Evolutionary conservation across 2,797 vertebrate genomes (phyloP), one percentile per base, ranked within the genome.

Genomic region (Phataginus tricuspis): DNA sequence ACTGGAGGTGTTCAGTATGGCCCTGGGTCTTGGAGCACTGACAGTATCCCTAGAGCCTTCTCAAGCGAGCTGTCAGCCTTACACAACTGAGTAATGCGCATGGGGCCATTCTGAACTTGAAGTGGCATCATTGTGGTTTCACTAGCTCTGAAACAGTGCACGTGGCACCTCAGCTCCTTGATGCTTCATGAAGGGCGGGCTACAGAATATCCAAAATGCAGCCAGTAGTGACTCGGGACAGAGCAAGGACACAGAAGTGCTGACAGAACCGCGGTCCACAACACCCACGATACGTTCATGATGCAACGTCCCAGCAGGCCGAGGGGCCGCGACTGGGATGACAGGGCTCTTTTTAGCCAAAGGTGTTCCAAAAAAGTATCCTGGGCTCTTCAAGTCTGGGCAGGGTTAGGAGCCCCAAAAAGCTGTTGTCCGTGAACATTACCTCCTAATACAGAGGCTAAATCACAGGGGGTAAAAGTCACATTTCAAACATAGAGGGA

Each of bases 261-360:
- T 37, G 13, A 7, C 2, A 19, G 31, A 80, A 34, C 31, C 1
- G 1, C 23, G 4, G 85, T 57, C 59, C 16, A 31, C 29, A 2
- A 2, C 0, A 0, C 37, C 37, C 12, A 0, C 4, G 2, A 8
- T 15, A 29, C 16, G 19, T 16, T 34, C 19, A 14, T 2, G 23
- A 18, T 5, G 1, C 63, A 45, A 21, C 19, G 37, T 69, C 59
- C 55, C 3, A 3, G 12, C 23, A 61, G 34, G 21, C 78, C 49
- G 11, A 34, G 53, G 57, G 14, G 21, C 7, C 37, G 4, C 7
- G 4, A 1, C 12, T 5, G 0, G 9, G 13, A 31, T 34, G 19
- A 31, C 45, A 2, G 1, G 18, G 83, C 21, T 69, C 42, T 83
- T 80, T 12, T 18, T 71, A 31, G 69, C 18, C 61, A 68, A 23